Evolutionary conservation across 2,797 vertebrate species (phyloP).

Genomic region (Lithobates pipiens): DNA sequence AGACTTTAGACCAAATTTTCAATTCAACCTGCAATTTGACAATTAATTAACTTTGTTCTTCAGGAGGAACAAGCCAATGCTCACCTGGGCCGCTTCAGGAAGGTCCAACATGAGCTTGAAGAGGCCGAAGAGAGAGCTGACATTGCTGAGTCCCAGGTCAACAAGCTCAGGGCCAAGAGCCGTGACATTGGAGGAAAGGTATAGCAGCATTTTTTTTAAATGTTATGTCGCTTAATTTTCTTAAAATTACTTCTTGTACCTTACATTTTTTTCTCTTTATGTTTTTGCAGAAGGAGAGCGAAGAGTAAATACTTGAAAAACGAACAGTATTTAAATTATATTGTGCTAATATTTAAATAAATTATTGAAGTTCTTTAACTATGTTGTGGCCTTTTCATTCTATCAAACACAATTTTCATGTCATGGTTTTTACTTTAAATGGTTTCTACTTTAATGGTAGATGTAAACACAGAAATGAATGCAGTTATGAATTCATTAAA

Average conservation of each 20-base stretch:
- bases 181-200: conserved; percentile 76
- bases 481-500: no score
- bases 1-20: no score
- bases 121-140: conserved; percentile 90
- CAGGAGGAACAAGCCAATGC: conserved; percentile 87
- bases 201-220: neutral
- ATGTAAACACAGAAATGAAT: no score
- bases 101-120: conserved; percentile 90
- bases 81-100: conserved; percentile 84
- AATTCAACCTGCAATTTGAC: no score
- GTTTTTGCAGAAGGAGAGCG: conserved; percentile 29
- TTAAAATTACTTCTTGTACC: neutral
- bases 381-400: neutral
- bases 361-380: neutral
- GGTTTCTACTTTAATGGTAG: neutral
- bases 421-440: neutral
- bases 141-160: conserved; percentile 90
- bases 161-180: conserved; percentile 87
- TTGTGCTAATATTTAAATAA: neutral
- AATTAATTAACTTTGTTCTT: neutral
- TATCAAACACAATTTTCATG: neutral
- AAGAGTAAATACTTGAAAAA: conserved; percentile 10
- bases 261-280: neutral
- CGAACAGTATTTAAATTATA: neutral
- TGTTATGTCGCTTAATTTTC: neutral